Evolutionary conservation across 2,888 invertebrate species (phyloP), one percentile per base, ranked within the genome.

Genomic region (Yponomeuta sedellus): DNA sequence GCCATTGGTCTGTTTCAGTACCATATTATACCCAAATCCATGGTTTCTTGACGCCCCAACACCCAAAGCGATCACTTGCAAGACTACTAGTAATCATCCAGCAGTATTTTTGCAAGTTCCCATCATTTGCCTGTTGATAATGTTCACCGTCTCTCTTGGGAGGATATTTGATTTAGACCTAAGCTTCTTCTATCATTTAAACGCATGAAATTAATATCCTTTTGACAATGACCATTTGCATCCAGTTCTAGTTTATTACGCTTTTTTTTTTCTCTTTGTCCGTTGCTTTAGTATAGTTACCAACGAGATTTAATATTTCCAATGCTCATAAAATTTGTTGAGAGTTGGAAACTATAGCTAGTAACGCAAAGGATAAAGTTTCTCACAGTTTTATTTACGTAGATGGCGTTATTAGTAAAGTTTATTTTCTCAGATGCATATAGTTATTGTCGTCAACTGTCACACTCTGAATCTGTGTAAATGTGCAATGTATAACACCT

Each of bases 401-500:
- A 52, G 44, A 16, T 52, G 44, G 44, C 44, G 44, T 52, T 8
- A 52, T 12, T 52, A 12, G 44, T 16, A 52, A 12, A 25, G 2
- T 10, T 62, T 28, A 12, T 12, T 39, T 62, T 62, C 25, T 28
- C 22, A 59, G 44, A 63, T 63, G 63, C 44, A 44, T 19, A 22
- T 63, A 63, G 63, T 63, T 22, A 63, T 44, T 63, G 63, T 63
- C 63, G 20, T 19, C 16, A 12, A 11, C 20, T 12, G 10, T 22
- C 12, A 44, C 19, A 40, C 40, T 28, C 62, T 62, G 34, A 62
- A 62, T 52, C 77, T 90, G 85, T 88, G 83, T 88, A 89, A 83
- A 85, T 87, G 89, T 88, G 89, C 88, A 87, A 83, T 52, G 79
- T 80, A 82, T 88, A 88, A 89, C 89, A 86, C 90, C 88, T 80